These are phyloP conservation scores for Lasioglossum lativentre DNA, from an alignment of 2,888 invertebrate species.

Conservation along the genomic window DNA sequence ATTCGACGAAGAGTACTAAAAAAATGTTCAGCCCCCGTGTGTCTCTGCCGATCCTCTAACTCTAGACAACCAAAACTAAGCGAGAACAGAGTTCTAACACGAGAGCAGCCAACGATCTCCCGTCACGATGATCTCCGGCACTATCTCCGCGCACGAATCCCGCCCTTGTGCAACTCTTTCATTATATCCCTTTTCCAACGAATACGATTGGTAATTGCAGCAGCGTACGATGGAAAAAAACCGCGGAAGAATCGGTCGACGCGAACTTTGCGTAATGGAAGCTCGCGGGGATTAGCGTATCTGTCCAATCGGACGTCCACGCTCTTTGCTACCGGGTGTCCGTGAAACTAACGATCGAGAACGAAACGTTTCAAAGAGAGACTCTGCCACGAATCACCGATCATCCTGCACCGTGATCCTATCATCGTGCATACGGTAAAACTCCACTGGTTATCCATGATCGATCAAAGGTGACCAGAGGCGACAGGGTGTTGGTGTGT, in stretches of 20 bases:
- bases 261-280: slow-evolving; percentile 36
- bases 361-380: not conserved
- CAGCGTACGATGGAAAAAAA: slow-evolving; percentile 28
- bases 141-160: not conserved
- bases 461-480: not conserved
- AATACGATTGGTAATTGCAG: slow-evolving; percentile 20
- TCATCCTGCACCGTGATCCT: not conserved
- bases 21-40: too few relatives aligned
- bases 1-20: too few relatives aligned
- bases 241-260: slow-evolving; percentile 7
- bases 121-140: not conserved
- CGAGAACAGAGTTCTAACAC: not conserved
- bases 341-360: not conserved
- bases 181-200: not conserved
- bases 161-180: not conserved
- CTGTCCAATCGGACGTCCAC: not conserved
- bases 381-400: not conserved
- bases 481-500: not conserved
- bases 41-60: not conserved
- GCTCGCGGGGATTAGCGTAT: not conserved
- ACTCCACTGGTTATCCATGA: not conserved
- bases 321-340: not conserved
- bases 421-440: not conserved
- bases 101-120: not conserved
- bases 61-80: not conserved